phyloP scores from a whole-genome alignment of 2,797 vertebrate species.

The Helarctos malayanus region DNA sequence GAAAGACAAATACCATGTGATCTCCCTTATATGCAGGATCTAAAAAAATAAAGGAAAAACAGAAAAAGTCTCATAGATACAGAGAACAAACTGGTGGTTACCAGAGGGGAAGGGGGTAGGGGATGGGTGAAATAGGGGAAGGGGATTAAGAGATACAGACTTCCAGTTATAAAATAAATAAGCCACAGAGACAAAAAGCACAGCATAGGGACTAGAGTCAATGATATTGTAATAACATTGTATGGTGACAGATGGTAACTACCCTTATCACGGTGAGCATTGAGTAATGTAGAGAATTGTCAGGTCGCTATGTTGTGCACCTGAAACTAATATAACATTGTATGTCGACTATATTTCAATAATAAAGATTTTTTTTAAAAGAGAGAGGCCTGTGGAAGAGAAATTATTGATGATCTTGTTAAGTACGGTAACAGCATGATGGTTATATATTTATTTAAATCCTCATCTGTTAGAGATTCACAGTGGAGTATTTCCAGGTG shows the following conservation, averaged over 20 bases:
- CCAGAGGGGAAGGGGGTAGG: background rate
- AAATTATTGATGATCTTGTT: constrained; percentile 21
- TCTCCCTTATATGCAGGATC: background rate
- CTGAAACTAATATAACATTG: background rate
- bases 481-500: background rate
- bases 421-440: background rate
- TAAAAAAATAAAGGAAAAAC: background rate
- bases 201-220: background rate
- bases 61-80: background rate
- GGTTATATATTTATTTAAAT: background rate
- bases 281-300: background rate
- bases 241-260: background rate
- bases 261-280: background rate
- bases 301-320: background rate
- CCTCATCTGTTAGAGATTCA: constrained; percentile 48
- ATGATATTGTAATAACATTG: background rate
- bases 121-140: background rate
- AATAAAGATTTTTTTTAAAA: background rate
- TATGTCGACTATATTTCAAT: background rate
- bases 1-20: background rate
- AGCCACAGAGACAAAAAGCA: background rate
- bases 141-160: background rate
- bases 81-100: background rate
- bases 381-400: background rate
- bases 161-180: background rate